phyloP scores from a whole-genome alignment of 2,113 vertebrate species.

The Bothrops jararaca region DNA sequence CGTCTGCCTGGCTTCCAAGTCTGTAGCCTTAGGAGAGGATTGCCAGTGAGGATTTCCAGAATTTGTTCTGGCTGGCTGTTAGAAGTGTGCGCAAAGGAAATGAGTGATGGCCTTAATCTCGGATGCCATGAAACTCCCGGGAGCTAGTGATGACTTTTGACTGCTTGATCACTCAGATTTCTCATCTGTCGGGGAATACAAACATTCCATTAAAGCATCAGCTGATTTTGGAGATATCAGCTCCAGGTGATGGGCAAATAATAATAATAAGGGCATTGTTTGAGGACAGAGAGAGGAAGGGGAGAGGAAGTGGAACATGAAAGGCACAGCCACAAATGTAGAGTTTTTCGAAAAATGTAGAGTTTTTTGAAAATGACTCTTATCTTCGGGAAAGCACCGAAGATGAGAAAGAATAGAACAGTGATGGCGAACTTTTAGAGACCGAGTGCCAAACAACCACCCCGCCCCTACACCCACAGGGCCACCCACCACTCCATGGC shows the following conservation, averaged over 20 bases:
- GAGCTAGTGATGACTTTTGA: neutral
- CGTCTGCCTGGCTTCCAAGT: no score
- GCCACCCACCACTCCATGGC: no score
- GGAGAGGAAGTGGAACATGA: no score
- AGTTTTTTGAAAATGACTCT: neutral
- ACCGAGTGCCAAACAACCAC: no score
- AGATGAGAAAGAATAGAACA: neutral
- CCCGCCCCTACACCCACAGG: no score
- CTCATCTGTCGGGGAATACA: constrained; percentile 16
- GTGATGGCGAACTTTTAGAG: no score
- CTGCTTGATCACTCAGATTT: constrained; percentile 16
- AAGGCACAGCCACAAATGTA: neutral
- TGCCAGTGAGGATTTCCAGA: neutral
- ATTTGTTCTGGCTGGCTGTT: neutral
- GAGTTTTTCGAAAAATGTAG: no score
- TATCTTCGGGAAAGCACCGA: neutral
- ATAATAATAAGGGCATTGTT: neutral
- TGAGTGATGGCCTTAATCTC: constrained; percentile 24
- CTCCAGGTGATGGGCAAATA: neutral
- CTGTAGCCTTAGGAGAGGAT: neutral
- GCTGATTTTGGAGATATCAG: neutral
- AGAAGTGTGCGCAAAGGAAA: neutral
- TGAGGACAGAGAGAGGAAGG: neutral
- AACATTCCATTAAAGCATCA: constrained; percentile 10
- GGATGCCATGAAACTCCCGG: neutral